Base-by-base conservation (phyloP, 2,888 invertebrate genomes). In the Cerceris rybyensis region DNA sequence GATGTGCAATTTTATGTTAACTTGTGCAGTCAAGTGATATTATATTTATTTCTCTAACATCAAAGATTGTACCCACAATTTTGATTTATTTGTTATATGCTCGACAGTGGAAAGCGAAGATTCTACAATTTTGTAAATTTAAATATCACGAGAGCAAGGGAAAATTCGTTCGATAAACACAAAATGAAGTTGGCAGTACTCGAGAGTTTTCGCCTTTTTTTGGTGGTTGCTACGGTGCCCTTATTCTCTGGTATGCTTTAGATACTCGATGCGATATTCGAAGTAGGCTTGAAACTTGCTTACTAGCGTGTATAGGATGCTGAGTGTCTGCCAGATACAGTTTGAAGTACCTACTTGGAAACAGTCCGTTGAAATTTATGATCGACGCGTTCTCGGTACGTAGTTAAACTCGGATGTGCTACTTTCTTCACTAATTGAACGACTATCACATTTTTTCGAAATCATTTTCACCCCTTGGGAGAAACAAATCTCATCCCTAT, bases 281-380 rank as follows among this genome's bases (percentile, higher is more conserved):
- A 78, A 85, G 80, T 74, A 76, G 78, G 70, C 70, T 70, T 63
- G 70, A 84, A 80, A 84, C 64, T 84, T 84, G 84, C 84, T 84
- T 82, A 82, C 82, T 43, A 64, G 46, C 77, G 65, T 67, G 63
- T 69, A 72, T 54, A 66, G 74, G 55, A 67, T 46, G 54, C 52
- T 9, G 60, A 82, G 73, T 74, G 67, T 69, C 70, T 69, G 55
- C 42, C 67, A 58, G 61, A 63, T 72, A 72, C 75, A 69, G 77
- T 83, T 75, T 72, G 9, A 70, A 83, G 81, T 59, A 78, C 49
- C 68, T 52, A 75, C 75, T 80, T 16, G 50, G 55, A 55, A 60
- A 67, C 64, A 77, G 60, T 75, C 74, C 58, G 67, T 54, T 63
- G 76, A 75, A 83, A 83, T 82, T 80, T 77, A 80, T 75, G 83